Conservation (phyloP, 2,797 vertebrate genomes). For the Toxotes lorentzi region DNA sequence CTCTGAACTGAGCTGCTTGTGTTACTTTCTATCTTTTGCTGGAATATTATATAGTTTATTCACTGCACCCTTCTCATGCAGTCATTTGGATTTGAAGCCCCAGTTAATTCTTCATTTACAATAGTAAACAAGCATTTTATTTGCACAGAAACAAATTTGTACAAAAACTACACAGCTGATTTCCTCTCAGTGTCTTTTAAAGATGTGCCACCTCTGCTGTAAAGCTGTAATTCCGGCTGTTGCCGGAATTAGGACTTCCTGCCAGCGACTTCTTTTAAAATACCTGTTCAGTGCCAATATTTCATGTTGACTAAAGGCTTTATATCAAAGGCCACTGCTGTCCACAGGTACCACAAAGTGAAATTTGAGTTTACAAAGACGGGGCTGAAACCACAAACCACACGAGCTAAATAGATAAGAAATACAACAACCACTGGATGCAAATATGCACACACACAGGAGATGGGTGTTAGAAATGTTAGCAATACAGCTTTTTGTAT, state of each 20-base stretch:
- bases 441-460: background rate
- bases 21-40: constrained; percentile 1
- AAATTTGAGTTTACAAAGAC: constrained; percentile 4
- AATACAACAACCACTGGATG: background rate
- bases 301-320: background rate
- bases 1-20: background rate
- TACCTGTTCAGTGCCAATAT: background rate
- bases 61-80: background rate
- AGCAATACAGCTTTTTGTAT: background rate
- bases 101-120: background rate
- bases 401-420: constrained; percentile 27
- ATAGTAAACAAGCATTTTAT: background rate
- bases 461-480: background rate
- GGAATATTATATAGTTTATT: background rate
- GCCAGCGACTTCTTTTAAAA: constrained; percentile 1
- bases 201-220: background rate
- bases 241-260: constrained; percentile 36
- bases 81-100: background rate
- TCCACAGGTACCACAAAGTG: constrained; percentile 54
- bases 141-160: background rate
- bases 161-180: background rate
- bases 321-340: constrained; percentile 37
- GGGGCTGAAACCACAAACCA: constrained; percentile 62
- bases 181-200: background rate
- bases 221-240: constrained; percentile 5